Base-by-base conservation (phyloP, 2,888 invertebrate genomes). In the Coremacera marginata region DNA sequence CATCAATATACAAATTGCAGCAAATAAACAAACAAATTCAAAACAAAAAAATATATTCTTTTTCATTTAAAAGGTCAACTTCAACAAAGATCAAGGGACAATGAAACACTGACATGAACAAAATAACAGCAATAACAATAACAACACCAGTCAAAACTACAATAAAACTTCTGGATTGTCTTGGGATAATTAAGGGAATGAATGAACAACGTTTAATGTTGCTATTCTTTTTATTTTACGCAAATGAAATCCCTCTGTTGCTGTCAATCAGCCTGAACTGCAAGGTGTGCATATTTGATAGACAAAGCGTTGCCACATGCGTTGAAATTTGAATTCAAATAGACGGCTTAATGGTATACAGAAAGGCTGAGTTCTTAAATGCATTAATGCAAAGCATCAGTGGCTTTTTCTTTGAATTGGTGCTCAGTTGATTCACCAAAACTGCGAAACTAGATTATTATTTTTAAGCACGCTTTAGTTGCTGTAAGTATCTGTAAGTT, bases 241-340 rank as follows among this genome's bases (percentile, higher is more conserved):
- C 19, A 14, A 11, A 27, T 52, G n/a, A 52, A 70, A 70, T 51
- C 31, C 62, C 11, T 51, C 52, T 19, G 31, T 27, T 70, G 83
- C 83, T 84, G 86, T 86, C 84, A 86, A 85, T 84, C 86, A 86
- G 86, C 85, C 83, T 82, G 81, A 81, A 80, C 85, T 81, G 85
- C 85, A 84, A 84, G 84, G 86, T 86, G 84, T 84, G 84, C 81
- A 79, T 80, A 78, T 79, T n/a, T 63, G 14, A 31, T 5, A 14
- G 63, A 2, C 8, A 55, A 9, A 19, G 55, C 22, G 63, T 63
- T 63, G 63, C 63, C 63, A 63, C 63, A 22, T 25, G n/a, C n/a
- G n/a, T n/a, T n/a, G n/a, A n/a, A n/a, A n/a, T n/a, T n/a, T n/a
- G n/a, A n/a, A n/a, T n/a, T n/a, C n/a, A n/a, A n/a, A n/a, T n/a